These are phyloP conservation scores for Mus spicilegus DNA, from an alignment of 2,113 vertebrate species.

Conservation along the genomic window DNA sequence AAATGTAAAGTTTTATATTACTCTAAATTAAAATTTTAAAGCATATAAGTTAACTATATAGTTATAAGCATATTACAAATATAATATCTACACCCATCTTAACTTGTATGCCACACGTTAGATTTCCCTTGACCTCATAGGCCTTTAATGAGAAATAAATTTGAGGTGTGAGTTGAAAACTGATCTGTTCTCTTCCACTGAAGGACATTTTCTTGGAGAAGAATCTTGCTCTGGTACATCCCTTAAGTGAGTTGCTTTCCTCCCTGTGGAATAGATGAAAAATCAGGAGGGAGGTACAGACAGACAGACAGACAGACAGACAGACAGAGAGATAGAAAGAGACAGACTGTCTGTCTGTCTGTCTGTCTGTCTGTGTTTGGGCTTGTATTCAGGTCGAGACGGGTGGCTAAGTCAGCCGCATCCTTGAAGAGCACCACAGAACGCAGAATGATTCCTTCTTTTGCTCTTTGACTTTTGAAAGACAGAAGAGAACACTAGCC, in stretches of 20 bases:
- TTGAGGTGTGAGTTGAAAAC: slow-evolving; percentile 19
- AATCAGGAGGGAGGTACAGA: background rate
- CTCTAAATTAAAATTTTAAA: slow-evolving; percentile 77
- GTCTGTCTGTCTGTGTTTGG: background rate
- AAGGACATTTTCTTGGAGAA: slow-evolving; percentile 43
- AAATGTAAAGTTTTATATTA: slow-evolving; percentile 66
- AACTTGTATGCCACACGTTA: slow-evolving; percentile 57
- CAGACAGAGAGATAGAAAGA: too few relatives aligned
- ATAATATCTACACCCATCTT: slow-evolving; percentile 13
- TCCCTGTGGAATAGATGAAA: slow-evolving; percentile 48
- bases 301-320: too few relatives aligned
- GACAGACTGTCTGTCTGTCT: background rate
- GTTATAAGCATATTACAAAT: slow-evolving; percentile 68
- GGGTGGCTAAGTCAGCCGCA: slow-evolving; percentile 9
- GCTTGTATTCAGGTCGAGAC: slow-evolving; percentile 27
- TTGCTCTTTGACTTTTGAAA: slow-evolving; percentile 54
- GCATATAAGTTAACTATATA: slow-evolving; percentile 71
- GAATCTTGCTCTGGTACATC: slow-evolving; percentile 22
- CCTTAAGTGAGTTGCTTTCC: slow-evolving; percentile 49
- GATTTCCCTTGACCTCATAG: slow-evolving; percentile 56
- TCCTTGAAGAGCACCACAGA: slow-evolving; percentile 53
- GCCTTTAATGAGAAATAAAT: slow-evolving; percentile 65
- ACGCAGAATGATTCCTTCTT: slow-evolving; percentile 61
- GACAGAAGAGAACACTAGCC: slow-evolving; percentile 51
- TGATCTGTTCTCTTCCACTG: background rate